Conservation (phyloP, 1,140 invertebrate species). For the Drosophila teissieri region DNA sequence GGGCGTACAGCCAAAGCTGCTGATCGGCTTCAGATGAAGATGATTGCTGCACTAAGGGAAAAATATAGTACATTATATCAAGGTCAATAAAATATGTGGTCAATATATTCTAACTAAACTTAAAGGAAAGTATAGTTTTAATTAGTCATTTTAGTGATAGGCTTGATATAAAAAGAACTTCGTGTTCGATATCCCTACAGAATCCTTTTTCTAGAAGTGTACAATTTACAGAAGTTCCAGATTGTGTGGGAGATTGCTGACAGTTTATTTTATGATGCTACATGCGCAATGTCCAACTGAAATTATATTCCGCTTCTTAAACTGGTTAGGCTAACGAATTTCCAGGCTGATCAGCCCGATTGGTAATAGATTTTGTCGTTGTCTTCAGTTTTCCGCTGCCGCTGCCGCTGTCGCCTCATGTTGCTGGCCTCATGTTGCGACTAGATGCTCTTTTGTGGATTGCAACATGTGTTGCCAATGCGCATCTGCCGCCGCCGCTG, state of each 20-base stretch:
- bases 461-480: conserved; percentile 60
- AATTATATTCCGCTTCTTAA: conserved; percentile 13
- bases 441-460: conserved; percentile 40
- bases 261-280: conserved; percentile 38
- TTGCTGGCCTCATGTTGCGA: conserved; percentile 32
- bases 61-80: not conserved
- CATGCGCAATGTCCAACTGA: conserved; percentile 27
- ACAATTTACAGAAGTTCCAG: conserved; percentile 5
- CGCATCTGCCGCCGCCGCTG: conserved; percentile 26
- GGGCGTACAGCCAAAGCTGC: conserved; percentile 28
- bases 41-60: conserved; percentile 11
- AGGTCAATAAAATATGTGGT: too few species aligned
- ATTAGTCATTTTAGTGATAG: too few species aligned
- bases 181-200: not conserved
- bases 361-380: conserved; percentile 3
- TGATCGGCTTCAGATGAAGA: conserved; percentile 32
- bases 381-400: not conserved
- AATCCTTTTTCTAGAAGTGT: conserved; percentile 5
- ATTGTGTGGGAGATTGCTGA: conserved; percentile 37
- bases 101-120: too few species aligned
- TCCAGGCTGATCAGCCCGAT: conserved; percentile 5
- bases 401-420: not conserved
- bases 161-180: too few species aligned
- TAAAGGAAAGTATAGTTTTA: too few species aligned
- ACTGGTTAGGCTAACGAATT: conserved; percentile 29